phyloP scores from a whole-genome alignment of 2,113 vertebrate species.

The Notiomystis cincta region DNA sequence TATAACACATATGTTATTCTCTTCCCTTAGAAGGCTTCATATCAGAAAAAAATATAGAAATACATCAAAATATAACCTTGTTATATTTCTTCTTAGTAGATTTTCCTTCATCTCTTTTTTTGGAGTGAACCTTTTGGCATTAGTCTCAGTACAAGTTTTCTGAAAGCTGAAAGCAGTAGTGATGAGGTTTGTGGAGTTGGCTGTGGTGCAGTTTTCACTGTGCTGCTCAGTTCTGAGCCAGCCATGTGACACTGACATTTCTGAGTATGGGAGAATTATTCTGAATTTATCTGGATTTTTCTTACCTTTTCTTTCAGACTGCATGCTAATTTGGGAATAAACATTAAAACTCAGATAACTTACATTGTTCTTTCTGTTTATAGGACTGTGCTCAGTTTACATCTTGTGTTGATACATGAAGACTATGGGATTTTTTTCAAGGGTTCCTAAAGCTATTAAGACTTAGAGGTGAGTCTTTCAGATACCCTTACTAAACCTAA shows the following conservation, averaged over 20 bases:
- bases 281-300: not conserved
- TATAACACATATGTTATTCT: not conserved
- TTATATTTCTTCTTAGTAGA: not conserved
- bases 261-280: not conserved
- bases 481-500: not conserved
- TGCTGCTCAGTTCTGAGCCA: not conserved
- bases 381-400: not conserved
- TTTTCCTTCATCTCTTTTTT: not conserved
- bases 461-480: not conserved
- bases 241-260: not conserved
- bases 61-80: not conserved
- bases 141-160: not conserved
- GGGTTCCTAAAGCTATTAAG: not conserved
- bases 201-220: not conserved
- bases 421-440: not conserved
- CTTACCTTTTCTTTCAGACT: not conserved
- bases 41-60: not conserved
- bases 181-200: not conserved
- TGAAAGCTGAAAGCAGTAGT: not conserved
- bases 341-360: not conserved
- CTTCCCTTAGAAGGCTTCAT: not conserved
- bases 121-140: not conserved
- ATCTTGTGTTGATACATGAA: not conserved
- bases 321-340: not conserved
- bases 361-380: not conserved